Evolutionary conservation across 2,797 vertebrate species (phyloP).

Genomic region (Mus spretus): DNA sequence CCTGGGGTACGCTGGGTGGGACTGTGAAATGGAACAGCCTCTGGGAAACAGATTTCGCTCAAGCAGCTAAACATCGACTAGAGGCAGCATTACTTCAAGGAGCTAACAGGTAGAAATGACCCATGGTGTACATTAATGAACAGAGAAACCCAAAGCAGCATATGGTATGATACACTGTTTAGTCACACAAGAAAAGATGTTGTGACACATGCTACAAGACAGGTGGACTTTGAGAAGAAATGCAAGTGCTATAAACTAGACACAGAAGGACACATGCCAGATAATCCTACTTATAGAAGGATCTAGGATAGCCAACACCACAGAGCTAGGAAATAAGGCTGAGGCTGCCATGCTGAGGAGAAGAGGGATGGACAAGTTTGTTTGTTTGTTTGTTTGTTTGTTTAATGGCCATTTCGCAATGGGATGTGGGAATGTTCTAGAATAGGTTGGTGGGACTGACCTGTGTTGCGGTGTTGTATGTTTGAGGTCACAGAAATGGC

Average conservation of each 20-base stretch:
- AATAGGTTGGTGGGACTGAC: neutral
- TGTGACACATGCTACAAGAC: neutral
- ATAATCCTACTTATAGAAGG: neutral
- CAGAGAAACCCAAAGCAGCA: neutral
- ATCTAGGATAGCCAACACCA: neutral
- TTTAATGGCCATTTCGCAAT: neutral
- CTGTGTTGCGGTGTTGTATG: neutral
- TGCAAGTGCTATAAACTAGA: neutral
- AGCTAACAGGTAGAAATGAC: neutral
- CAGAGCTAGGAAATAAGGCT: neutral
- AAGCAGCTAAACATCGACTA: neutral
- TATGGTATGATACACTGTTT: neutral
- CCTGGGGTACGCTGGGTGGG: neutral
- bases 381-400: no score
- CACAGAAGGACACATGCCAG: neutral
- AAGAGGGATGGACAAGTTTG: neutral
- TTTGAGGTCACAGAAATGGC: neutral
- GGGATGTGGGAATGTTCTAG: neutral
- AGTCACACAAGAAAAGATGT: neutral
- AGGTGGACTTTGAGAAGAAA: slow-evolving; percentile 37
- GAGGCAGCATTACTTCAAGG: neutral
- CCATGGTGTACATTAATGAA: neutral
- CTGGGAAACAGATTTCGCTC: neutral
- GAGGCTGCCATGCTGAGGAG: neutral
- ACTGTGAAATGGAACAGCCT: neutral